phyloP scores from a whole-genome alignment of 2,888 invertebrate species.

The Drosophila neonasuta region DNA sequence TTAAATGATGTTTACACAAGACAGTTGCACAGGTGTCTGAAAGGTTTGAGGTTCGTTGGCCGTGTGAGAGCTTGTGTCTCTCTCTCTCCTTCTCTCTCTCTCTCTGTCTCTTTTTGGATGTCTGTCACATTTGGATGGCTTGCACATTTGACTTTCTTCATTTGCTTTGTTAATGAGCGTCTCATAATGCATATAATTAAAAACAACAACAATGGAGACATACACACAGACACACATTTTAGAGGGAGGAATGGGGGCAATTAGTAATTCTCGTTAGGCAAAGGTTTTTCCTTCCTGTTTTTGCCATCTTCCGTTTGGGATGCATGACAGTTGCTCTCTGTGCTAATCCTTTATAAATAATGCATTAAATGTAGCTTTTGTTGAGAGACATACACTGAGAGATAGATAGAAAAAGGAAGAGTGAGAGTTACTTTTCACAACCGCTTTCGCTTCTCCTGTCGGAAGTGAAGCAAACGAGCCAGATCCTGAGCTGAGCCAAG shows the following conservation, averaged over 20 bases:
- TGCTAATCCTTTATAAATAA: slow-evolving; percentile 75
- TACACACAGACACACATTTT: slow-evolving; percentile 6
- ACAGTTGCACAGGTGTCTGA: slow-evolving; percentile 30
- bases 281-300: slow-evolving; percentile 70
- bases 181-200: slow-evolving; percentile 75
- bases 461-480: slow-evolving; percentile 52
- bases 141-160: slow-evolving; percentile 68
- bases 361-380: slow-evolving; percentile 64
- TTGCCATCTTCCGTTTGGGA: slow-evolving; percentile 48
- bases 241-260: slow-evolving; percentile 52
- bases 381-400: neutral
- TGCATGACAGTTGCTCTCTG: slow-evolving; percentile 57
- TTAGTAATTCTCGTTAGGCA: slow-evolving; percentile 72
- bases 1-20: slow-evolving; percentile 62
- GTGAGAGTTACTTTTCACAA: slow-evolving; percentile 37
- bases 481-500: slow-evolving; percentile 50
- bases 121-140: slow-evolving; percentile 35
- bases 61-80: slow-evolving; percentile 18
- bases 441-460: slow-evolving; percentile 43
- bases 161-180: slow-evolving; percentile 75
- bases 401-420: neutral
- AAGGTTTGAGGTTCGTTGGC: slow-evolving; percentile 34
- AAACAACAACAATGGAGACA: slow-evolving; percentile 57
- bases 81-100: neutral
- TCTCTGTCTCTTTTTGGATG: neutral